Evolutionary conservation across 1,140 invertebrate genomes (phyloP), one percentile per base, ranked within the genome.

Genomic region (Copidosoma floridanum): DNA sequence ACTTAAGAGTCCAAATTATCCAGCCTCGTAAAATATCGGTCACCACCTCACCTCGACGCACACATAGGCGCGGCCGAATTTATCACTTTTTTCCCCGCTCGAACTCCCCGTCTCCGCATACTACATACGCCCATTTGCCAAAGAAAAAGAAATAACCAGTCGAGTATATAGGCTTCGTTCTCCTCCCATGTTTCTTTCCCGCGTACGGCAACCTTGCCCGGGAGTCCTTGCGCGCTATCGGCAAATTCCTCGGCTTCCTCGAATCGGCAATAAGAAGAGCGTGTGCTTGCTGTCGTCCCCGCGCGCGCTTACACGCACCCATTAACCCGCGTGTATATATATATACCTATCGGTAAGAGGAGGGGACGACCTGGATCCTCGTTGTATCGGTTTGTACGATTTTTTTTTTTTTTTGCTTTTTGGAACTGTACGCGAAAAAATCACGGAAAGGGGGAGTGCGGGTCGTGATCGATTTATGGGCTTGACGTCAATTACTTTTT

Each of bases 191-290:
- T 20, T 8, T 12, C 27, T 32, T 48, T 10, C 32, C 12, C 21
- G 6, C 12, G 38, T 51, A 37, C 38, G 38, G 2, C 27, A 44
- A 35, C 41, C 53, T 57, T 48, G 43, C 12, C 35, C 44, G 11
- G n/a, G n/a, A 50, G 46, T 29, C 35, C 35, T 50, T 57, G 55
- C 55, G 35, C 6, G 27, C 44, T 57, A 57, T 57, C 46, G 40
- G 55, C 44, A 16, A 48, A 57, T 40, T 57, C 55, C 35, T 24
- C 44, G 35, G 21, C n/a, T 50, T 57, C 35, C 24, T 18, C 35
- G 55, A 48, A 46, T 40, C 35, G 35, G 21, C 16, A 16, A n/a
- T 12, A 11, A 57, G 20, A 47, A 47, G 38, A 57, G 38, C 26
- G 29, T 8, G 20, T 18, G 43, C 27, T 35, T n/a, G n/a, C n/a